Conservation (phyloP, 2,113 vertebrate genomes). For the Castor canadensis region DNA sequence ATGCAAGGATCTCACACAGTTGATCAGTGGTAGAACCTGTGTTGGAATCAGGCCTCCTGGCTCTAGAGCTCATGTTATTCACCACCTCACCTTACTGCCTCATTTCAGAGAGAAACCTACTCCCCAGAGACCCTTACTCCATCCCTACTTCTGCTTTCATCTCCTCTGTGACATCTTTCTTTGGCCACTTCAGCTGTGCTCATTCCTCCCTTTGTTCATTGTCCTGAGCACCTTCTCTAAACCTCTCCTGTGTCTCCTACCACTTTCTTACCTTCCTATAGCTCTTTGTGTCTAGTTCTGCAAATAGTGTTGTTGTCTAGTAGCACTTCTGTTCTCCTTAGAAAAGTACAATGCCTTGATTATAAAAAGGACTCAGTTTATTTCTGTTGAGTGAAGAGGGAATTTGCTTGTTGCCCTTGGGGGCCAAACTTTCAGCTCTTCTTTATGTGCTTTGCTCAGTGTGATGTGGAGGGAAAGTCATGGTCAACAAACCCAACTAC, state of each 20-base stretch:
- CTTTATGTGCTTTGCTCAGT: background rate
- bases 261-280: background rate
- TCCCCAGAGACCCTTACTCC: background rate
- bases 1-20: background rate
- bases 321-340: background rate
- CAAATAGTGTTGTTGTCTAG: background rate
- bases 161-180: background rate
- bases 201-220: background rate
- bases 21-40: background rate
- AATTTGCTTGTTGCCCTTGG: background rate
- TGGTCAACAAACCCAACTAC: background rate
- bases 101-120: background rate
- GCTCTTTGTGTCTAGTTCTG: background rate
- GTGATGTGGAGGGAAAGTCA: background rate
- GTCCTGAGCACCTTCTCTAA: background rate
- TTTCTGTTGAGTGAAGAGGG: slow-evolving; percentile 21
- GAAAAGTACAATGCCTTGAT: slow-evolving; percentile 4
- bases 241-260: background rate
- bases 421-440: background rate
- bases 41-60: background rate
- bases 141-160: background rate
- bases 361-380: background rate
- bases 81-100: background rate
- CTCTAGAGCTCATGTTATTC: background rate
- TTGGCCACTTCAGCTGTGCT: background rate